Evolutionary conservation across 2,113 vertebrate species (phyloP), one percentile per base, ranked within the genome.

Genomic region (Rhadina sibilatrix): DNA sequence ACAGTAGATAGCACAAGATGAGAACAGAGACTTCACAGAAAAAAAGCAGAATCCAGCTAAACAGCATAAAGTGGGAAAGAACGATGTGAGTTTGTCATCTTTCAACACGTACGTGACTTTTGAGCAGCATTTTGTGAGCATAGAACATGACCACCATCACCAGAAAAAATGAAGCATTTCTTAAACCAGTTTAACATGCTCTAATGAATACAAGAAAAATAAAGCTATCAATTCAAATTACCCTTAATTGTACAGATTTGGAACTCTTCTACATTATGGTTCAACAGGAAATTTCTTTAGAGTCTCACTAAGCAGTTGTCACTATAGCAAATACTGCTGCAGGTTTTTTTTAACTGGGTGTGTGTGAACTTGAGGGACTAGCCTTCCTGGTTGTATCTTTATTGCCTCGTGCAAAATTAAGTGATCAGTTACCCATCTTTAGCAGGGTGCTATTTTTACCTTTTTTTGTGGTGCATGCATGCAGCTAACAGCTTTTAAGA

Each of bases 31-130:
- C 64, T 77, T 31, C 15, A 7, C 13, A 76, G 10, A 14, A 23
- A 60, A 77, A 49, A 83, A 50, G 9, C 22, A 61, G 27, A 66
- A 25, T 50, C 15, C 24, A 89, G 56, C 14, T 31, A 38, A 53
- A n/a, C 2, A 40, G 7, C 25, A 42, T n/a, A 2, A 83, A 90
- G 21, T 72, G 18, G n/a, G 19, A 50, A 69, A 40, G 59, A 57
- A 49, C n/a, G 1, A 22, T 1, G 8, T 50, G 23, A 37, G 33
- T 17, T 56, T 82, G 9, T 40, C 5, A 1, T 40, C 17, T 79
- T 64, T 24, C 35, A 63, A 23, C 4, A 21, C 16, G 10, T 33
- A 18, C 0, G 0, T 40, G 35, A 6, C 19, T 69, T 66, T 57
- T 46, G 35, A 66, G 33, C 28, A 42, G 25, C 35, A 4, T 53